phyloP scores from a whole-genome alignment of 2,797 vertebrate species.

The Crenuchus spilurus region DNA sequence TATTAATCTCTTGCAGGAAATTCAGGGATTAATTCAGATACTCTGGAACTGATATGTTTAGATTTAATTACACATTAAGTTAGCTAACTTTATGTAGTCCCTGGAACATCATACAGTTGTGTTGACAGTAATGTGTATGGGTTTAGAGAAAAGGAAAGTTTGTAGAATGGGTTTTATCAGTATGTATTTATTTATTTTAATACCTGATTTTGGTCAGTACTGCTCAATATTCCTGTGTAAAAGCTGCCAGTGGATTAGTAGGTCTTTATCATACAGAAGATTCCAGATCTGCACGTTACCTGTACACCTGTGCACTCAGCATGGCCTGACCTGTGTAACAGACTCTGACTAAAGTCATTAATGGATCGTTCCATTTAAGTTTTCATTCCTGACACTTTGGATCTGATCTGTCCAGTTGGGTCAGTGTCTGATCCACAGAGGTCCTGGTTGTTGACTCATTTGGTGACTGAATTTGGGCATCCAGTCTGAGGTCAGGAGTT shows the following conservation, averaged over 20 bases:
- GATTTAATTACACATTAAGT: too few species aligned
- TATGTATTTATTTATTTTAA: neutral
- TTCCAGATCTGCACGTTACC: neutral
- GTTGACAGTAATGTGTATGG: too few species aligned
- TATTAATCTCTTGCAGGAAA: too few species aligned
- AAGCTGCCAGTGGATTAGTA: neutral
- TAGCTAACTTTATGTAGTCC: too few species aligned
- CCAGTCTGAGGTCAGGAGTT: slow-evolving; percentile 27
- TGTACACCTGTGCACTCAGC: neutral
- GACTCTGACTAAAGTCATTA: neutral
- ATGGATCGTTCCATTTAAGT: neutral
- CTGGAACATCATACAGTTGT: too few species aligned
- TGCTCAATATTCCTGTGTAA: too few species aligned
- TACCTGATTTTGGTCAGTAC: neutral
- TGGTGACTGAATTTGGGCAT: slow-evolving; percentile 20
- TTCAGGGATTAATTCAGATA: too few species aligned
- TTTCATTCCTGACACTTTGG: neutral
- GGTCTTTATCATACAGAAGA: neutral
- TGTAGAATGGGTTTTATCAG: neutral
- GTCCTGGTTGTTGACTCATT: neutral
- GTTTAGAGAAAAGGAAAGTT: too few species aligned
- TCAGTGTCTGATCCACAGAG: neutral
- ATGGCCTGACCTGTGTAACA: too few species aligned
- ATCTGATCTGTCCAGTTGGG: neutral
- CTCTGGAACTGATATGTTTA: too few species aligned